Evolutionary conservation across 1,140 invertebrate species (phyloP), one percentile per base, ranked within the genome.

Genomic region (Melitaea cinxia): DNA sequence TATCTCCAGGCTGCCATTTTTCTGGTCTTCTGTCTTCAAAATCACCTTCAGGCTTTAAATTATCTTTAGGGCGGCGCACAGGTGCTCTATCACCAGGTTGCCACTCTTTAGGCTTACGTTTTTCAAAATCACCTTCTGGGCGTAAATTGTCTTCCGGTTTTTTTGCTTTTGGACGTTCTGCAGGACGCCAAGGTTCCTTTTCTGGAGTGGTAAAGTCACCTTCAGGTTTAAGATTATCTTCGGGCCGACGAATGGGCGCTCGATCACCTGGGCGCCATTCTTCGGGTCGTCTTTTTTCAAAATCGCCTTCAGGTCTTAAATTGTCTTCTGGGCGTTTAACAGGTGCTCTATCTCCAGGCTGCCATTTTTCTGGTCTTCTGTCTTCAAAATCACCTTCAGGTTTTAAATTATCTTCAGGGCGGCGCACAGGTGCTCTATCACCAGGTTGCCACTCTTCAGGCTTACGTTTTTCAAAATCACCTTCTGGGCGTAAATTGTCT

Each of bases 321-420:
- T 85, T 86, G 33, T 92, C 88, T 9, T 85, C 84, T 0, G 87
- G 92, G 64, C 92, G 89, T 70, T 93, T 91, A 12, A 93, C 83
- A 65, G 92, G 94, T 75, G 94, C 93, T 92, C 93, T 64, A 90
- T 92, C 60, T 64, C 91, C 83, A 93, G 93, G 70, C 93, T 93
- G 60, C 94, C 94, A 88, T 94, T 62, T 93, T 74, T 91, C 95
- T 93, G 3, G 94, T 95, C 85, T 93, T 94, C 23, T 94, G 94
- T 77, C 95, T 94, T 69, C 95, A 92, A 93, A 93, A 47, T 93
- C 91, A 54, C 93, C 93, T 70, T 89, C 86, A 17, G 84, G 83
- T 55, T 68, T 78, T 2, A 83, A 62, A 58, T 90, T 84, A 58
- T 83, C 85, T 57, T 80, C 58, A 35, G 81, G 78, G 54, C 74